These are phyloP conservation scores for Cyanoderma ruficeps DNA, from an alignment of 2,113 vertebrate species.

Conservation along the genomic window DNA sequence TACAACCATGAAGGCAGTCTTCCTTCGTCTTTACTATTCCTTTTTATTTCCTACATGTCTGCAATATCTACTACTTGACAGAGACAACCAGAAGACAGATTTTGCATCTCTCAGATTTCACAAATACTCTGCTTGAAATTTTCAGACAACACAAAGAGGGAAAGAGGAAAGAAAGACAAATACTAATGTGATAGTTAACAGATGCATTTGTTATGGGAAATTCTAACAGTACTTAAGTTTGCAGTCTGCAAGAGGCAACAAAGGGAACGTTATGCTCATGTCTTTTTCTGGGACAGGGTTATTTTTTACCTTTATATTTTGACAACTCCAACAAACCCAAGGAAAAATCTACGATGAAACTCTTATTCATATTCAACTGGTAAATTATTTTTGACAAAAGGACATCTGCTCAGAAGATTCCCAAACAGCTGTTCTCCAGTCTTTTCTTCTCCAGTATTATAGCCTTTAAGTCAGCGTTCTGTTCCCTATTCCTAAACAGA, in stretches of 20 bases:
- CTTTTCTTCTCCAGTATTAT: not conserved
- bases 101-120: not conserved
- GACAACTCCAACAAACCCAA: not conserved
- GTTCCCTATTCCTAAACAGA: not conserved
- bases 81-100: not conserved
- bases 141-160: not conserved
- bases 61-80: not conserved
- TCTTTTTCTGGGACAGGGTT: not conserved
- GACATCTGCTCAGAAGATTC: not conserved
- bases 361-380: not conserved
- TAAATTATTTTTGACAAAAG: not conserved
- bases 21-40: not conserved
- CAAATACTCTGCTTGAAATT: not conserved
- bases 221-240: not conserved
- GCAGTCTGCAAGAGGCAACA: not conserved
- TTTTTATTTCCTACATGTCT: not conserved
- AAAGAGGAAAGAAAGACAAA: not conserved
- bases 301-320: not conserved
- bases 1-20: not conserved
- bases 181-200: not conserved
- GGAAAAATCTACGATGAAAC: not conserved
- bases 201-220: not conserved
- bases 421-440: not conserved
- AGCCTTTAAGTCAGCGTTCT: not conserved
- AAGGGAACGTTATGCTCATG: rapidly evolving